These are phyloP conservation scores for Alfaro cultratus DNA, from an alignment of 2,797 vertebrate species.

Conservation along the genomic window DNA sequence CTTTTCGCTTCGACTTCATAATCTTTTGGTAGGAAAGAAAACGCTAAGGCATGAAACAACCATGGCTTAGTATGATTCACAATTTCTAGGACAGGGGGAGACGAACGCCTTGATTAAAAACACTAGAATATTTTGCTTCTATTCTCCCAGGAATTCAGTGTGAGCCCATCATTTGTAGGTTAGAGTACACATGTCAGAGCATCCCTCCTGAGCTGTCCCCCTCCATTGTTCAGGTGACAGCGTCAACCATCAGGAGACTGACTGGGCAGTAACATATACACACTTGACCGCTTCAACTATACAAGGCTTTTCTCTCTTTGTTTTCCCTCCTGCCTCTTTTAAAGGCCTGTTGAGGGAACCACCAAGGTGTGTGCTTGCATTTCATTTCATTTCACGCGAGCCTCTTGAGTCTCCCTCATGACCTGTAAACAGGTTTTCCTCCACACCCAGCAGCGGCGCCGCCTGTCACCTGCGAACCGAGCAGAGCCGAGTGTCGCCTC, in stretches of 20 bases:
- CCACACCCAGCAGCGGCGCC: slow-evolving; percentile 37
- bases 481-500: slow-evolving; percentile 46
- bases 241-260: slow-evolving; percentile 31
- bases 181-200: not conserved
- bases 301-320: slow-evolving; percentile 6
- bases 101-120: slow-evolving; percentile 27
- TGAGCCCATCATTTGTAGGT: not conserved
- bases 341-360: slow-evolving; percentile 41
- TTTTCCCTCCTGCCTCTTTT: slow-evolving; percentile 28
- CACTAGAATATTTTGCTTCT: slow-evolving; percentile 20
- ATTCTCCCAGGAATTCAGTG: slow-evolving; percentile 11
- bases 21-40: not conserved
- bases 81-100: slow-evolving; percentile 1
- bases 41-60: not conserved
- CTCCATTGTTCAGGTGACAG: slow-evolving; percentile 33
- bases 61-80: slow-evolving; percentile 20
- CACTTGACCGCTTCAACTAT: slow-evolving; percentile 48
- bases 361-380: slow-evolving; percentile 41
- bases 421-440: slow-evolving; percentile 70
- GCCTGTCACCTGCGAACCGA: slow-evolving; percentile 55
- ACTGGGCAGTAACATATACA: slow-evolving; percentile 20
- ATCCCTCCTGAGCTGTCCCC: slow-evolving; percentile 16
- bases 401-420: slow-evolving; percentile 41
- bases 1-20: not conserved
- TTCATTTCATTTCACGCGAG: slow-evolving; percentile 50